Conservation (phyloP, 2,113 vertebrate genomes). For the Cyrtonyx montezumae region DNA sequence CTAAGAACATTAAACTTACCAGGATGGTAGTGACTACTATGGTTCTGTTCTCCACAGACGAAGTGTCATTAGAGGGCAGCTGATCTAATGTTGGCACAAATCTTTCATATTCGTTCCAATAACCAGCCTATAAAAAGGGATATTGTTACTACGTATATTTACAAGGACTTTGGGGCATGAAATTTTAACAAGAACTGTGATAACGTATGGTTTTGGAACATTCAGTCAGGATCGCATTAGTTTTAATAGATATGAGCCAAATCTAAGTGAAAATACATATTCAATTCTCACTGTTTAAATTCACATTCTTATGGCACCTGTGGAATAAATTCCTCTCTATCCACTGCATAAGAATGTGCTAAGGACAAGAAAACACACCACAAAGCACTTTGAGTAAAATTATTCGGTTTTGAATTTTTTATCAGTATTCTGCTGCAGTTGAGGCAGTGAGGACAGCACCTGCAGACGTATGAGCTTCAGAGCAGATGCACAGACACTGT, state of each 20-base stretch:
- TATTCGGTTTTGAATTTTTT: neutral
- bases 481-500: neutral
- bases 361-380: neutral
- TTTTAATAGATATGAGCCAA: neutral
- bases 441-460: neutral
- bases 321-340: neutral
- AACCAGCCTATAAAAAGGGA: conserved; percentile 91
- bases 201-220: neutral
- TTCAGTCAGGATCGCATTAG: neutral
- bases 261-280: neutral
- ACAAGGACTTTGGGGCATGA: neutral
- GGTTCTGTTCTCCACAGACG: conserved; percentile 97
- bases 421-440: neutral
- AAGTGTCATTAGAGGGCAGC: conserved; percentile 92
- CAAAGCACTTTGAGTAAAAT: neutral
- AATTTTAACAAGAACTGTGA: neutral
- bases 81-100: conserved; percentile 95
- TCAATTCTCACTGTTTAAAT: neutral
- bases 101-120: conserved; percentile 97
- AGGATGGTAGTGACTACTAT: conserved; percentile 99
- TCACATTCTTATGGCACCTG: neutral
- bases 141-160: conserved; percentile 63
- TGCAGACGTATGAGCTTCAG: neutral
- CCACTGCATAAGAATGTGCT: neutral
- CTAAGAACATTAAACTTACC: conserved; percentile 81